Base-by-base conservation (phyloP, 2,888 invertebrate genomes). In the Gymnocheta viridis region DNA sequence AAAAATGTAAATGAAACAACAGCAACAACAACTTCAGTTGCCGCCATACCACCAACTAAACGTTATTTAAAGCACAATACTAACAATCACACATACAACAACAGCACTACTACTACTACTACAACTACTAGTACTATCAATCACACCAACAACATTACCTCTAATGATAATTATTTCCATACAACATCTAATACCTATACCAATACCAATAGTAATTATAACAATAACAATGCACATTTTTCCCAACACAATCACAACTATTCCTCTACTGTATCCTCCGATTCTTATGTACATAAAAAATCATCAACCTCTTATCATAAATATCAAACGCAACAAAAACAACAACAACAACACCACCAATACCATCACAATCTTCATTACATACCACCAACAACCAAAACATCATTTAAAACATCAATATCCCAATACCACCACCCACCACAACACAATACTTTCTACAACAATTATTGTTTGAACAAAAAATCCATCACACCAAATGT, bases 401-500 rank as follows among this genome's bases (percentile, higher is more conserved):
- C 74, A 69, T 35, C 74, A 38, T 27, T 70, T 38, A 77, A 70
- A 80, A 69, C 64, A 73, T 64, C 76, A 77, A 66, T 47, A 79
- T 80, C 72, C 66, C 77, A 80, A 85, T 72, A 82, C 78, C 70
- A 82, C 44, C 60, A 69, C 24, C 51, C 67, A 2, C 35, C 66
- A 12, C 82, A 78, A 73, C 74, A 83, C 38, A 82, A 82, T 76
- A 82, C 81, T 82, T 69, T 86, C 80, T 86, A 86, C 87, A 88
- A 86, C 86, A 87, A 87, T 87, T 87, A 87, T 86, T 86, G 86
- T 87, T 86, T 90, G 89, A 89, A 89, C 90, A 87, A 87, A 87
- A 90, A 89, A 87, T 88, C 90, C 89, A 89, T 89, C 88, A 89
- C 90, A 89, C 89, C 90, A 88, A 90, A 90, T 91, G 89, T 91